Evolutionary conservation across 2,797 vertebrate genomes (phyloP).

Genomic region (Gadopsis marmoratus): DNA sequence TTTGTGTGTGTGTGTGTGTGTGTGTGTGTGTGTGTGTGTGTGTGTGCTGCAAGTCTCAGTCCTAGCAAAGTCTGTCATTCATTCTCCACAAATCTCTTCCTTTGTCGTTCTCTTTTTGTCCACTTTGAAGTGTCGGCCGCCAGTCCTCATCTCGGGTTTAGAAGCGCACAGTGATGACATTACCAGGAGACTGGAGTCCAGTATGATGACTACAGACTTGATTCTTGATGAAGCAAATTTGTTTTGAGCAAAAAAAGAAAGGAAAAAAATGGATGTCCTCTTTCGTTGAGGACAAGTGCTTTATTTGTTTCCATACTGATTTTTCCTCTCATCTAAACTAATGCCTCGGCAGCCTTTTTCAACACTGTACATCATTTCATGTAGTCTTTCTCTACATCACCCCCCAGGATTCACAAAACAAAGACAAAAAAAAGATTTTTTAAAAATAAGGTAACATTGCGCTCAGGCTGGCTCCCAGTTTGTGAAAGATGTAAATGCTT

Average conservation of each 20-base stretch:
- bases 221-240: conserved; percentile 77
- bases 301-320: conserved; percentile 82
- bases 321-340: conserved; percentile 75
- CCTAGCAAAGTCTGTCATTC: conserved; percentile 80
- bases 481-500: conserved; percentile 80
- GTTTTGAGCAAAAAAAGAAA: conserved; percentile 68
- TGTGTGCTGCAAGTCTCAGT: conserved; percentile 83
- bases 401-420: conserved; percentile 72
- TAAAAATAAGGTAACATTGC: conserved; percentile 66
- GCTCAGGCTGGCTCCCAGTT: conserved; percentile 79
- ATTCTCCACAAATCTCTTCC: conserved; percentile 76
- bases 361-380: conserved; percentile 81
- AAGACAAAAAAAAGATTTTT: conserved; percentile 2
- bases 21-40: conserved; percentile 7
- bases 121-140: conserved; percentile 64
- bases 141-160: conserved; percentile 76
- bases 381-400: conserved; percentile 80
- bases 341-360: conserved; percentile 73
- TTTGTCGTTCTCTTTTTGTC: conserved; percentile 68
- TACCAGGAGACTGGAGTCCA: conserved; percentile 81
- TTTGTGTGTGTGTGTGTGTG: conserved; percentile 62
- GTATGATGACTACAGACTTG: conserved; percentile 77
- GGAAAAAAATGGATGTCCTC: conserved; percentile 73
- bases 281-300: conserved; percentile 86
- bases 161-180: conserved; percentile 84